Conservation (phyloP, 2,888 invertebrate genomes). For the Trachelus tabidus region DNA sequence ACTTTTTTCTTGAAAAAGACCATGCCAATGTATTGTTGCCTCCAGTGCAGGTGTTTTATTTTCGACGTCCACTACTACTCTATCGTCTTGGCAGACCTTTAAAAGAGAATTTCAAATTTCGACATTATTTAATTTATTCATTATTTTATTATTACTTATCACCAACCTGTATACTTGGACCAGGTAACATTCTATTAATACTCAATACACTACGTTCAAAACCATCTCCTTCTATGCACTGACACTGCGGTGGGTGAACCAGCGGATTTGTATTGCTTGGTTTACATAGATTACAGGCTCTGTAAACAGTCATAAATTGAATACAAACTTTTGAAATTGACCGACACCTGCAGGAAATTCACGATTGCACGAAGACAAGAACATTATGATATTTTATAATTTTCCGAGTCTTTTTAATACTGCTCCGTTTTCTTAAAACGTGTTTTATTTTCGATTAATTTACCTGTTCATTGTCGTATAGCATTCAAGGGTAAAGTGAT, state of each 20-base stretch:
- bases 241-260: conserved; percentile 30
- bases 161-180: conserved; percentile 25
- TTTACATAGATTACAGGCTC: conserved; percentile 37
- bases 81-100: conserved; percentile 89
- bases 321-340: too few species aligned
- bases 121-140: too few species aligned
- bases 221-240: conserved; percentile 40
- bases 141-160: too few species aligned
- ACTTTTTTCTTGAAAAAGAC: conserved; percentile 82
- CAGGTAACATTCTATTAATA: conserved; percentile 42
- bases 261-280: conserved; percentile 30
- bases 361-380: not conserved
- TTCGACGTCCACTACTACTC: conserved; percentile 85
- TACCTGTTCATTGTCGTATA: conserved; percentile 30
- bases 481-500: conserved; percentile 40
- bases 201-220: conserved; percentile 28
- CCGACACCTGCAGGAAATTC: not conserved
- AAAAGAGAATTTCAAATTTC: conserved; percentile 49
- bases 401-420: too few species aligned
- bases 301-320: not conserved
- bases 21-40: conserved; percentile 91
- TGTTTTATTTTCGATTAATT: not conserved
- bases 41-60: conserved; percentile 90
- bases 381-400: too few species aligned
- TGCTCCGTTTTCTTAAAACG: too few species aligned